These are phyloP conservation scores for Hyles lineata DNA, from an alignment of 2,888 invertebrate species.

Conservation along the genomic window DNA sequence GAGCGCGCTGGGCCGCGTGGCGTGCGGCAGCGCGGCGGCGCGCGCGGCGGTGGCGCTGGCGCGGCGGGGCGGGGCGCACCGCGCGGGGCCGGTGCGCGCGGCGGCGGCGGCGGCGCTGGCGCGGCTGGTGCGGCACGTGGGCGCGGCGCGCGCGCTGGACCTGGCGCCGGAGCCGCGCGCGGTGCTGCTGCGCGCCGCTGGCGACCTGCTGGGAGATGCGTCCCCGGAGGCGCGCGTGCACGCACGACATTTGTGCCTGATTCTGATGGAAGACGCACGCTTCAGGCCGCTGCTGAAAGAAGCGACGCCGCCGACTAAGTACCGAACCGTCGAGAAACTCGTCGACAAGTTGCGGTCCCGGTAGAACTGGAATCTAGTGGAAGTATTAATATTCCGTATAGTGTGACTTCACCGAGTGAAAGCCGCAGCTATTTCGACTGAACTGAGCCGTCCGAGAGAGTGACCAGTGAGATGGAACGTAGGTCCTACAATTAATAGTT, in stretches of 20 bases:
- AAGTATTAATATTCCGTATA: not conserved
- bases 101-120: slow-evolving; percentile 92
- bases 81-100: slow-evolving; percentile 94
- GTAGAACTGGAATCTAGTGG: not conserved
- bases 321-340: slow-evolving; percentile 93
- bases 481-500: slow-evolving; percentile 27
- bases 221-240: slow-evolving; percentile 93
- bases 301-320: slow-evolving; percentile 90
- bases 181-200: slow-evolving; percentile 91
- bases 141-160: slow-evolving; percentile 89
- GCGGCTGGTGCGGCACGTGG: slow-evolving; percentile 89
- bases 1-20: slow-evolving; percentile 91
- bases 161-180: slow-evolving; percentile 92
- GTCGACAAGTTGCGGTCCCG: slow-evolving; percentile 84
- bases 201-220: slow-evolving; percentile 93
- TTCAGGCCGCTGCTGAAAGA: slow-evolving; percentile 92
- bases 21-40: slow-evolving; percentile 89
- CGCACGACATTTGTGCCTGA: slow-evolving; percentile 91
- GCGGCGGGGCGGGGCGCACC: slow-evolving; percentile 90
- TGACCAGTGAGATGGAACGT: not conserved
- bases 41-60: slow-evolving; percentile 88
- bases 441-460: not conserved
- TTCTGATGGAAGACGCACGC: slow-evolving; percentile 88
- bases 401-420: not conserved
- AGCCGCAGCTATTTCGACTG: not conserved